Evolutionary conservation across 2,113 vertebrate genomes (phyloP).

Genomic region (Amphilophus citrinellus): DNA sequence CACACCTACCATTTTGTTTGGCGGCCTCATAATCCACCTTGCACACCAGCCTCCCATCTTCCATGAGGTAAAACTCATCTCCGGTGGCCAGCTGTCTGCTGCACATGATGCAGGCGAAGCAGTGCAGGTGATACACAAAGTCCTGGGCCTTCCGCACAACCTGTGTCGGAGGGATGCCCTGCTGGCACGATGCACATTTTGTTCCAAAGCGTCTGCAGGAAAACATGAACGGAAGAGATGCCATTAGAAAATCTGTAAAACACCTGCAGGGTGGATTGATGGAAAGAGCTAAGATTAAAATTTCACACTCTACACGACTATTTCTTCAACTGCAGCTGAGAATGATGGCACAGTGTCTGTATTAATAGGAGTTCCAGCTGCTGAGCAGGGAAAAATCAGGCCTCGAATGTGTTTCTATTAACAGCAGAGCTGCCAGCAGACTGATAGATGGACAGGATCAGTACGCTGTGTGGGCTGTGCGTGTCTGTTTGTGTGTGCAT

Average conservation of each 20-base stretch:
- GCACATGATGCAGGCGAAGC: slow-evolving; percentile 98
- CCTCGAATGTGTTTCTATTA: slow-evolving; percentile 62
- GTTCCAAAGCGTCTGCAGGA: slow-evolving; percentile 93
- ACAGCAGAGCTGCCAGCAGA: slow-evolving; percentile 52
- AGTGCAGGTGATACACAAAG: slow-evolving; percentile 98
- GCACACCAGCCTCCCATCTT: slow-evolving; percentile 96
- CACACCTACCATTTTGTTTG: slow-evolving; percentile 93
- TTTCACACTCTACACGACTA: slow-evolving; percentile 44
- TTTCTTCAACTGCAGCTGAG: slow-evolving; percentile 53
- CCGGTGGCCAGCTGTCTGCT: slow-evolving; percentile 96
- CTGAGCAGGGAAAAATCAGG: slow-evolving; percentile 60
- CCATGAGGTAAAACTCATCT: slow-evolving; percentile 99
- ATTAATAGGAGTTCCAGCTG: slow-evolving; percentile 61
- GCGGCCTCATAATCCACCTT: slow-evolving; percentile 99
- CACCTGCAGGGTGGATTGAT: neutral
- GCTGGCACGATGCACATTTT: slow-evolving; percentile 98
- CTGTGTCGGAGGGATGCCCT: slow-evolving; percentile 98
- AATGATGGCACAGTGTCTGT: slow-evolving; percentile 52
- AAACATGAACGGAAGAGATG: neutral
- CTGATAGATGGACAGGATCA: slow-evolving; percentile 75
- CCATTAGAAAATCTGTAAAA: slow-evolving; percentile 20
- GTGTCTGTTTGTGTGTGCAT: neutral
- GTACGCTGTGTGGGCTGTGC: slow-evolving; percentile 57
- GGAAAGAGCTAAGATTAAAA: slow-evolving; percentile 52
- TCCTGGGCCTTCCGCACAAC: slow-evolving; percentile 99